Conservation (phyloP, 2,888 invertebrate species). For the Trissolcus japonicus region DNA sequence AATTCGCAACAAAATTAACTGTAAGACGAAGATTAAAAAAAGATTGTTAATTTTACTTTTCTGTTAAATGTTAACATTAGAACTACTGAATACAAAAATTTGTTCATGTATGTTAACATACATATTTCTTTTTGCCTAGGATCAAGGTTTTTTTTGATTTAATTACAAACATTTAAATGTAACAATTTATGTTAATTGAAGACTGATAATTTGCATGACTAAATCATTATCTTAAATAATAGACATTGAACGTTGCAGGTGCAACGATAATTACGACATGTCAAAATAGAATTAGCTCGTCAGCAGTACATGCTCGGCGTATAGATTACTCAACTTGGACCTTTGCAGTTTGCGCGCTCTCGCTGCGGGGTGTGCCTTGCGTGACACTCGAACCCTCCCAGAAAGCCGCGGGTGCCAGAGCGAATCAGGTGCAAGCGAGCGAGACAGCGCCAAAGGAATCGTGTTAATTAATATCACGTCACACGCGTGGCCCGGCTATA, state of each 20-base stretch:
- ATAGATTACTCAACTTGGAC: constrained; percentile 60
- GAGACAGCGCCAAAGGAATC: constrained; percentile 70
- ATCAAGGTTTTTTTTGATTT: background rate
- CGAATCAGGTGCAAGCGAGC: constrained; percentile 56
- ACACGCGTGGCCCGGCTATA: constrained; percentile 71
- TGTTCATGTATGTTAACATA: no score
- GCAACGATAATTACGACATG: constrained; percentile 50
- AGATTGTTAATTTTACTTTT: no score
- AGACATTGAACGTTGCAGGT: constrained; percentile 29
- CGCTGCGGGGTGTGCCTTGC: constrained; percentile 67
- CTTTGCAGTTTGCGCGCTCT: constrained; percentile 66
- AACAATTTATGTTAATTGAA: no score
- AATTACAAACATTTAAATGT: no score
- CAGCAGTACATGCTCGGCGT: constrained; percentile 50
- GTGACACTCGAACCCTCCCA: constrained; percentile 71
- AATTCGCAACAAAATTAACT: background rate
- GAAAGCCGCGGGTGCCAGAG: constrained; percentile 62
- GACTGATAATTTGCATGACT: background rate
- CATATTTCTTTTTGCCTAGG: background rate
- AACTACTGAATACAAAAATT: no score
- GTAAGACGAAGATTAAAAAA: no score
- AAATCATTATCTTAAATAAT: constrained; percentile 12
- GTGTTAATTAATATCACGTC: constrained; percentile 76
- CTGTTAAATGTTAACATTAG: no score
- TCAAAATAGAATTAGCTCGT: constrained; percentile 53